A percentile compares a stretch with the other conserved stretches of the same genome.
Conservation (phyloP, 2,797 vertebrate species). For the Sebastes kiyomatsui region DNA sequence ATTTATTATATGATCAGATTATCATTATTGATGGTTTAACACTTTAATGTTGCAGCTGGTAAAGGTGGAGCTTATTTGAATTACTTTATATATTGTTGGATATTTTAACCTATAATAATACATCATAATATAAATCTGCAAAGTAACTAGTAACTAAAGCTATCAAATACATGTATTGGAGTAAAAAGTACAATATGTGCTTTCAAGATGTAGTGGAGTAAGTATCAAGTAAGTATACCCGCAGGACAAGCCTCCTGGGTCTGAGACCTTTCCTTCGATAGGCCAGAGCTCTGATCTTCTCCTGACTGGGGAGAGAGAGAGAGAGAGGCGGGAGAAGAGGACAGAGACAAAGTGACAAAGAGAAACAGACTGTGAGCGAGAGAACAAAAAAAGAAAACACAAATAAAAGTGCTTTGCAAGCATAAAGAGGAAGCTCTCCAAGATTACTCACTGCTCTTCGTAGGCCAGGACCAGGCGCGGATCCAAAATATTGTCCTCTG, state of each 20-base stretch:
- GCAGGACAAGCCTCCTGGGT: conserved; percentile 92
- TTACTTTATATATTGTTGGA: too few species aligned
- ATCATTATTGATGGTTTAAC: too few species aligned
- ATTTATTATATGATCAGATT: too few species aligned
- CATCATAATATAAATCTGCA: too few species aligned
- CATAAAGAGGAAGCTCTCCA: not conserved
- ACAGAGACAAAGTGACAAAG: conserved; percentile 3
- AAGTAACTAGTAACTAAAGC: too few species aligned
- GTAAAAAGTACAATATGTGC: too few species aligned
- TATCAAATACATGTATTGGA: too few species aligned
- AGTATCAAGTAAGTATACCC: conserved; percentile 79
- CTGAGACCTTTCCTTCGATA: conserved; percentile 96
- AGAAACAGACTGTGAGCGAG: not conserved
- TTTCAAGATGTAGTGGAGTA: too few species aligned
- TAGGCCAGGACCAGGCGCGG: conserved; percentile 96
- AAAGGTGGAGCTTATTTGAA: too few species aligned
- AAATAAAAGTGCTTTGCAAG: not conserved
- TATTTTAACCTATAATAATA: too few species aligned
- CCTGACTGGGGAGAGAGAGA: conserved; percentile 84
- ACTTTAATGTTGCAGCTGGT: too few species aligned
- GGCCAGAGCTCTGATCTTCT: conserved; percentile 91
- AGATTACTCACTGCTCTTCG: conserved; percentile 92
- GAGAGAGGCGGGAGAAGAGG: not conserved
- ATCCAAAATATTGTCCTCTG: conserved; percentile 98
- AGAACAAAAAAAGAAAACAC: not conserved